phyloP scores from a whole-genome alignment of 2,888 invertebrate genomes.

The Hirtodrosophila cameraria region DNA sequence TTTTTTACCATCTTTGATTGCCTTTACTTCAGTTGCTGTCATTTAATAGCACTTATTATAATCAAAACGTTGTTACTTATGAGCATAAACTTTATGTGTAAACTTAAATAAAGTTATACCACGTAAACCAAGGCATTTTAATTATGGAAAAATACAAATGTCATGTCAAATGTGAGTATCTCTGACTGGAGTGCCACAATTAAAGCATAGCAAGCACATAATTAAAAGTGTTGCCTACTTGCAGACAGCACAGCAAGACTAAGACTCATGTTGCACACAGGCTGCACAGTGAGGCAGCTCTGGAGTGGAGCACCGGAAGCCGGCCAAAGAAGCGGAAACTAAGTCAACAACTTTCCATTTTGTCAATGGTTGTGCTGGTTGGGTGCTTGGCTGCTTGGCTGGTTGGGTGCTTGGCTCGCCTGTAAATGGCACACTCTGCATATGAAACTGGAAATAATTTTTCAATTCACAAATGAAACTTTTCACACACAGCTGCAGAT shows the following conservation, averaged over 20 bases:
- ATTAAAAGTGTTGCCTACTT: constrained; percentile 55
- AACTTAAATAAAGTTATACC: neutral
- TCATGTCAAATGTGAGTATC: constrained; percentile 14
- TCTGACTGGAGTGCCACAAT: constrained; percentile 3
- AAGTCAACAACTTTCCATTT: constrained; percentile 77
- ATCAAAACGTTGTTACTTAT: no score
- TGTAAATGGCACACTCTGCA: constrained; percentile 73
- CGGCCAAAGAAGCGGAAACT: constrained; percentile 59
- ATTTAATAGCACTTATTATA: no score
- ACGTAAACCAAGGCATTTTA: neutral
- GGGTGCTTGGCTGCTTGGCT: constrained; percentile 25
- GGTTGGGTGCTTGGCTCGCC: constrained; percentile 23
- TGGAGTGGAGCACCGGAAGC: constrained; percentile 32
- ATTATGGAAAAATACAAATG: constrained; percentile 16
- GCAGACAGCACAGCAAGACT: constrained; percentile 5
- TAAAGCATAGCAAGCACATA: constrained; percentile 44
- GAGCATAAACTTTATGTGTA: no score
- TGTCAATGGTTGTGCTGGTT: constrained; percentile 64
- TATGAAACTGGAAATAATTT: constrained; percentile 72
- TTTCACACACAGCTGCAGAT: constrained; percentile 58
- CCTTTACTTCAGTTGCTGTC: no score
- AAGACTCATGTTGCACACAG: constrained; percentile 17
- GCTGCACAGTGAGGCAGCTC: constrained; percentile 15
- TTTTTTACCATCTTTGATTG: no score
- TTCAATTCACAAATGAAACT: constrained; percentile 79